Base-by-base conservation (phyloP, 2,888 invertebrate species). In the Andricus quercusramuli region DNA sequence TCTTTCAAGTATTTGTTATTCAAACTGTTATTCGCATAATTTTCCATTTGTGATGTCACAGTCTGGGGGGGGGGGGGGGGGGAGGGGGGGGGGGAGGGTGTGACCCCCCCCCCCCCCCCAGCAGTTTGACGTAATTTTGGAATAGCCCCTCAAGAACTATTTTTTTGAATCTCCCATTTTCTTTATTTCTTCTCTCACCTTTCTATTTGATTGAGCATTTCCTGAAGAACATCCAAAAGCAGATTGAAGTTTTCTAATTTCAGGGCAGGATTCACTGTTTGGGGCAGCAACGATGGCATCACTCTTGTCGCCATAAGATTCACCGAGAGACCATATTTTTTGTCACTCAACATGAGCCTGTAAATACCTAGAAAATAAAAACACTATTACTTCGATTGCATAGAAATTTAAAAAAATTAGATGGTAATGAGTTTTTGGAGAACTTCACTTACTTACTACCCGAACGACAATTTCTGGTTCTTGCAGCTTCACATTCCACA, bases 301-400 rank as follows among this genome's bases (percentile, higher is more conserved):
- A 98, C 97, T 91, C 97, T 96, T 17, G 97, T 98, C 11, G 99
- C 99, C 96, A 99, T 97, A 88, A 98, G 94, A 91, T 96, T 97
- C 74, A 98, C 96, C 5, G 97, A 97, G 86, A 99, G 94, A 64
- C 98, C 98, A 93, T 97, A 98, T 91, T 96, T 97, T 93, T 97
- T 97, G 93, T 99, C 98, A 91, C 96, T 95, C 87, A 99, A 94
- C 96, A 99, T 96, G 90, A 97, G 94, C 90, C 97, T 96, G 94
- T 98, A 99, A 90, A 99, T 97, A 93, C 96, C 99, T 99, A 94
- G 66, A 93, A 64, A 74, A 67, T 51, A n/a, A 67, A 37, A 66
- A 68, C 17, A 62, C 41, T 44, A 9, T 70, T 20, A 70, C 47
- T 32, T 9, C 8, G 6, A 15, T 37, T 32, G 9, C 20, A 65